Base-by-base conservation (phyloP, 53 echinoderm and acorn worm genomes). In the Holothuria scabra region DNA sequence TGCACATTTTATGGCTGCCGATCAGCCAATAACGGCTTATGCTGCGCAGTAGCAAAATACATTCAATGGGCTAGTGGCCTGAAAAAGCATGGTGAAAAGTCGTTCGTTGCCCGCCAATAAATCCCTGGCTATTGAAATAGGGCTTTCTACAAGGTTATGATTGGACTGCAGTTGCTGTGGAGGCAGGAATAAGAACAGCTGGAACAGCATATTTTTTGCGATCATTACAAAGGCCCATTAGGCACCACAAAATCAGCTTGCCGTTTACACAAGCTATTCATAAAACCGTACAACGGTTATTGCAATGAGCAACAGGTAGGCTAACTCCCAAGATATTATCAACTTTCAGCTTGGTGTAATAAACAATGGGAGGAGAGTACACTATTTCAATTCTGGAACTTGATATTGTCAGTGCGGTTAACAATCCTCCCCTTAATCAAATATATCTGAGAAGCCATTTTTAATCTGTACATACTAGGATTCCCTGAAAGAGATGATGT, bases 61-160 rank as follows among this genome's bases (percentile, higher is more conserved):
- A 90, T 90, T 9, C 82, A 90, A 41, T 90, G 86, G 86, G 24
- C n/a, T n/a, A 31, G 8, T 86, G 86, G 86, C 90, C 90, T 16
- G n/a, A 65, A 69, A 31, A 26, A 35, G 16, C 56, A 80, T 48
- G 86, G 86, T 30, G 90, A 90, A 52, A 75, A 86, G 46, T 59
- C 60, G n/a, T 81, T 81, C 58, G 70, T 86, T 20, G 20, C n/a
- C 86, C 18, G 49, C 86, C 60, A 61, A 85, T 26, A 80, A 76
- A 21, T 76, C 75, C 12, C 46, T 88, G 4, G 76, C 84, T 64
- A 76, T 84, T 64, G 66, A 76, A 52, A 84, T 84, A 58, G 66
- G 38, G 32, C 22, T 31, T 65, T 4, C 60, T 89, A 21, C 20
- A 62, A 33, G 85, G 58, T 20, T 85, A 80, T 85, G 90, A 86